Evolutionary conservation across 2,797 vertebrate species (phyloP).

Genomic region (Cyprinodon diabolis): DNA sequence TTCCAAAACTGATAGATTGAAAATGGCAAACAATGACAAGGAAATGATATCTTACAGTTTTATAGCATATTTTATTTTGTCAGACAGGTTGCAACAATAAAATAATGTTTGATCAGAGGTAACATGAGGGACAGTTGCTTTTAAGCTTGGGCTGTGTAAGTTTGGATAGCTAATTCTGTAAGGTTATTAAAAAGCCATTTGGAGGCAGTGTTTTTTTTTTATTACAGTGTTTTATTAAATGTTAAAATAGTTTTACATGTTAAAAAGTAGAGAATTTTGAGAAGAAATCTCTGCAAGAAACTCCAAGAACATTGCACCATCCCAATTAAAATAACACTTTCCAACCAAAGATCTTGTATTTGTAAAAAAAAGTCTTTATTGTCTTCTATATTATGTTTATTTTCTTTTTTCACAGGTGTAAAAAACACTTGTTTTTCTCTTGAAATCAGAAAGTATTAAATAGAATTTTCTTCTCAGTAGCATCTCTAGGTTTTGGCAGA

Average conservation of each 20-base stretch:
- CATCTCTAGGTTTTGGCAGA: neutral
- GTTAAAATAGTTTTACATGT: neutral
- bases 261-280: neutral
- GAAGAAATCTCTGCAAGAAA: neutral
- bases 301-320: neutral
- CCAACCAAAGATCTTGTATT: neutral
- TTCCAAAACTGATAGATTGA: neutral
- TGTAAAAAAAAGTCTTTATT: too few relatives aligned
- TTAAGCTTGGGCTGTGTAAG: neutral
- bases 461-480: neutral
- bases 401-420: neutral
- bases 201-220: too few relatives aligned
- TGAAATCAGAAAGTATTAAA: neutral
- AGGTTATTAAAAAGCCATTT: too few relatives aligned
- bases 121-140: neutral
- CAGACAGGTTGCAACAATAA: neutral
- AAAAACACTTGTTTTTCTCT: neutral
- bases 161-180: too few relatives aligned
- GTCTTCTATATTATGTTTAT: too few relatives aligned
- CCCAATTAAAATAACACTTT: neutral
- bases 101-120: neutral
- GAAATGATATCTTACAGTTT: neutral
- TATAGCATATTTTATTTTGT: neutral
- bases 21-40: too few relatives aligned
- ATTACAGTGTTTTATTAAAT: too few relatives aligned